phyloP scores from a whole-genome alignment of 2,888 invertebrate genomes.

The Amblyjoppa proteus region DNA sequence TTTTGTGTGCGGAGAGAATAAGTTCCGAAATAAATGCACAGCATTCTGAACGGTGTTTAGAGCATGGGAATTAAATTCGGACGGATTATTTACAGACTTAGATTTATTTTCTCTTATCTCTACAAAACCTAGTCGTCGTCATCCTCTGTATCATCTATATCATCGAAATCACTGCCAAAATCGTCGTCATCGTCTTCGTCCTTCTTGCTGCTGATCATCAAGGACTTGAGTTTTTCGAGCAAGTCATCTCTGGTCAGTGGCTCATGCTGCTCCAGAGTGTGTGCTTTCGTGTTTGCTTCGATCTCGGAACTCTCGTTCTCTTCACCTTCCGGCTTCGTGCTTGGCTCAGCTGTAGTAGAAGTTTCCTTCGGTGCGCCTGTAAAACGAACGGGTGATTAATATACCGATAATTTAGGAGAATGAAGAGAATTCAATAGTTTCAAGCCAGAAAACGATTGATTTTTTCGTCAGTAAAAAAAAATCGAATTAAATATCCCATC shows the following conservation, averaged over 20 bases:
- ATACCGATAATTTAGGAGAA: constrained; percentile 12
- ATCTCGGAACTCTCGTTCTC: constrained; percentile 49
- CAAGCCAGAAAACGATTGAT: no score
- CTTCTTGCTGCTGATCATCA: constrained; percentile 65
- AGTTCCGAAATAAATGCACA: constrained; percentile 52
- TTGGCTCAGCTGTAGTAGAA: constrained; percentile 18
- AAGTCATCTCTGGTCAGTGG: constrained; percentile 72
- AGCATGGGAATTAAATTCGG: constrained; percentile 12
- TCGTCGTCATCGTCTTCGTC: constrained; percentile 61
- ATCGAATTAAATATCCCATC: background rate
- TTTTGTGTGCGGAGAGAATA: constrained; percentile 39
- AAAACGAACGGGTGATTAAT: background rate
- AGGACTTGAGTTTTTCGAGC: constrained; percentile 72
- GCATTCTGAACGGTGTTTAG: constrained; percentile 48
- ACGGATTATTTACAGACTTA: constrained; percentile 48
- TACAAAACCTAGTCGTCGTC: constrained; percentile 59
- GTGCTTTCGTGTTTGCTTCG: constrained; percentile 22
- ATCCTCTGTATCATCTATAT: constrained; percentile 4
- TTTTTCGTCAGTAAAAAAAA: background rate
- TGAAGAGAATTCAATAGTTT: background rate
- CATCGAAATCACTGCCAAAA: constrained; percentile 59
- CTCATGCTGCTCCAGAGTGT: constrained; percentile 5
- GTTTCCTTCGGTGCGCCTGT: constrained; percentile 56
- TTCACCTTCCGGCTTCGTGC: constrained; percentile 28
- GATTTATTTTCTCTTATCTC: constrained; percentile 56